Evolutionary conservation across 2,797 vertebrate species (phyloP).

Genomic region (Falco berigora): DNA sequence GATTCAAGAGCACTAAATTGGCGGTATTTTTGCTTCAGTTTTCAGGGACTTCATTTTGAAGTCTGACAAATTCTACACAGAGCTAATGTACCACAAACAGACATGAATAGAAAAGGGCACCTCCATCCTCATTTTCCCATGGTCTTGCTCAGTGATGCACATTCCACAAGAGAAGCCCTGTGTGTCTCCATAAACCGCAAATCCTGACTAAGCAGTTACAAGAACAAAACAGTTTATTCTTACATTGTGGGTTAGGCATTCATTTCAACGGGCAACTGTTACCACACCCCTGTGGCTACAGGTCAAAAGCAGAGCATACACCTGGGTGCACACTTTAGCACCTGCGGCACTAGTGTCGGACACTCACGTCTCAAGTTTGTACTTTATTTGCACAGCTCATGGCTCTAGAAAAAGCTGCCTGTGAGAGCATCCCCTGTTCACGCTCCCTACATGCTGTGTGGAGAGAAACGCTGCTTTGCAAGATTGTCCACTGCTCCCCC

Average conservation of each 20-base stretch:
- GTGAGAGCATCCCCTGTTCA: not conserved
- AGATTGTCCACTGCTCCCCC: not conserved
- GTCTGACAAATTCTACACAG: not conserved
- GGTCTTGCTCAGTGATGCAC: accelerated
- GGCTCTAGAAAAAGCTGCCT: not conserved
- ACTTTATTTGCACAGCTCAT: not conserved
- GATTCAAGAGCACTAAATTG: accelerated
- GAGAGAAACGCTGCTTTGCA: not conserved
- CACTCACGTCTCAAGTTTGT: accelerated
- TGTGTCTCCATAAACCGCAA: not conserved
- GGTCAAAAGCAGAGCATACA: not conserved
- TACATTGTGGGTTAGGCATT: accelerated
- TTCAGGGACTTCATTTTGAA: not conserved
- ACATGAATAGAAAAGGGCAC: accelerated
- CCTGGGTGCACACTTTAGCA: accelerated
- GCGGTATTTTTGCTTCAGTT: not conserved
- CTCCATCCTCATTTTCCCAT: accelerated
- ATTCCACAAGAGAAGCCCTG: not conserved
- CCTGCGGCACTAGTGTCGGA: accelerated
- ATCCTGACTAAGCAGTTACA: not conserved
- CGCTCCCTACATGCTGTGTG: accelerated
- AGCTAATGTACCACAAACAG: not conserved
- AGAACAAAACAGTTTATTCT: not conserved
- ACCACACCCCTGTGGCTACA: accelerated
- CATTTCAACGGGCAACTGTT: not conserved